Base-by-base conservation (phyloP, 2,113 vertebrate genomes). In the Calidris pugnax region DNA sequence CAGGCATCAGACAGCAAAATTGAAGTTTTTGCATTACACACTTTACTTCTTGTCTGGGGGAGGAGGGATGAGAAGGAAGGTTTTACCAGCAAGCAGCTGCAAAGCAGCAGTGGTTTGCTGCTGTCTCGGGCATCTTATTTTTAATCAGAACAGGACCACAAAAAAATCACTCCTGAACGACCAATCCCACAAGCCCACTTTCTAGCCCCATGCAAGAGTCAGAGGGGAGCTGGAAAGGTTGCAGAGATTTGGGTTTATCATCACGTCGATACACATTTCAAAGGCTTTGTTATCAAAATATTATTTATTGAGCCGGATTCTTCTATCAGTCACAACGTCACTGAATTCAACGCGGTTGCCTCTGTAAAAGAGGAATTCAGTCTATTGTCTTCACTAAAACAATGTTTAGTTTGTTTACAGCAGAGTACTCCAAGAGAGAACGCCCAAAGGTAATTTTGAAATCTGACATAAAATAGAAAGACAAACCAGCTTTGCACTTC, bases 31-130 rank as follows among this genome's bases (percentile, higher is more conserved):
- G 85, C 62, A 85, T 92, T 79, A 90, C 63, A 64, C 87, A 75
- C 75, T 80, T 89, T 60, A 51, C 82, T 85, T 87, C 57, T 92
- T 77, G 41, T 93, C 92, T 64, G 64, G 83, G 56, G 83, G 72
- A 93, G 86, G 53, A 68, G n/a, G 68, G 55, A 88, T 82, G 63
- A 89, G 88, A 83, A 69, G 71, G 63, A 20, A 74, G 73, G 60
- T 37, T 95, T 59, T 9, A 81, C 37, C 91, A 97, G 91, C 67
- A 84, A 80, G 89, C 95, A 97, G 79, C 90, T 95, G 85, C 88
- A 93, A 75, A 55, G 85, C 63, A 94, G 84, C 59, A 75, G 39
- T n/a, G n/a, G 37, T 51, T 84, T 62, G 76, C 79, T 81, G 51
- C 77, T 75, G 43, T 57, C 89, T 87, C 76, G 41, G 30, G 8